A percentile compares a stretch with the other conserved stretches of the same genome.
Evolutionary conservation across 2,797 vertebrate genomes (phyloP).

Genomic region (Etheostoma nigrum): DNA sequence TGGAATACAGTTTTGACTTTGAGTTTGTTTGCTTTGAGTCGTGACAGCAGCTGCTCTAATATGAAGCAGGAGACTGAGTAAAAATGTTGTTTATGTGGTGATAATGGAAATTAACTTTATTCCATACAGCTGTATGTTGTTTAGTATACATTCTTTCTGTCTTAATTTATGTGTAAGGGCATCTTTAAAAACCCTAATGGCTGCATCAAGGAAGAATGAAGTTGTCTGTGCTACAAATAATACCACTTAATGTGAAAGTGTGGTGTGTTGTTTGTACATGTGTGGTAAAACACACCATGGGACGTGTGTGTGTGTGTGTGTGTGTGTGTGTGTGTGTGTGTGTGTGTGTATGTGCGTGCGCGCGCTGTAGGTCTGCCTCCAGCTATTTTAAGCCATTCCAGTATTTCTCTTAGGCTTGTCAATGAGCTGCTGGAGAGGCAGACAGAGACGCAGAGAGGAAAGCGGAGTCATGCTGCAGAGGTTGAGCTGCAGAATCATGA

Average conservation of each 20-base stretch:
- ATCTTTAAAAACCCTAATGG: constrained; percentile 3
- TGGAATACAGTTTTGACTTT: constrained; percentile 6
- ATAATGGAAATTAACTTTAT: background rate
- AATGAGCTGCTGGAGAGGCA: constrained; percentile 46
- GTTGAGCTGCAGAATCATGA: constrained; percentile 76
- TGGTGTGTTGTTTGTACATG: background rate
- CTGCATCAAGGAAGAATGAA: constrained; percentile 12
- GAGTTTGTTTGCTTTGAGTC: background rate
- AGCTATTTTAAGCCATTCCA: constrained; percentile 43
- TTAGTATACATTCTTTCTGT: background rate
- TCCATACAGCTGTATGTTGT: background rate
- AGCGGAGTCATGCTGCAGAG: constrained; percentile 79
- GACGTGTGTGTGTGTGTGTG: background rate
- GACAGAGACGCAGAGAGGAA: constrained; percentile 62
- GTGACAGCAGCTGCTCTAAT: background rate
- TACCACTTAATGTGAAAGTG: background rate
- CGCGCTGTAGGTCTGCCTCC: constrained; percentile 2
- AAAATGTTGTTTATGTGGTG: background rate
- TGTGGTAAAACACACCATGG: background rate
- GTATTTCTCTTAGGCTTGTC: constrained; percentile 45
- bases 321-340: background rate
- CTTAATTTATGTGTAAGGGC: constrained; percentile 8
- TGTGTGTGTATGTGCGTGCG: constrained; percentile 5
- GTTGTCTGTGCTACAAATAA: background rate
- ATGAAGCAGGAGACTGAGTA: background rate